A percentile compares a stretch with the other conserved stretches of the same genome.
Evolutionary conservation across 2,888 invertebrate genomes (phyloP).

Genomic region (Scaptomyza tumidula): DNA sequence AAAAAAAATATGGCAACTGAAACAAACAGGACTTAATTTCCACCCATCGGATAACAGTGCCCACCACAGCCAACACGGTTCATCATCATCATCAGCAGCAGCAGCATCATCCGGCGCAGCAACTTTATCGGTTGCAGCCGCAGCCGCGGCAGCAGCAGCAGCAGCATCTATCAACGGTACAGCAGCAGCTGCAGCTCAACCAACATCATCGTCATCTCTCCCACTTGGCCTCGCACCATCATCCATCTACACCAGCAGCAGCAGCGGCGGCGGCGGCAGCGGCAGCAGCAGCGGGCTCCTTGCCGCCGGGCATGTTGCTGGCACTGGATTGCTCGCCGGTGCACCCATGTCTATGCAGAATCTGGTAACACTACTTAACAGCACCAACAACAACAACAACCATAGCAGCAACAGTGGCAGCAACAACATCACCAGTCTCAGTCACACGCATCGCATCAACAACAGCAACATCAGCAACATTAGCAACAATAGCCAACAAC

Average conservation of each 20-base stretch:
- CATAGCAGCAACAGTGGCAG: conserved; percentile 82
- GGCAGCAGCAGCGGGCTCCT: conserved; percentile 52
- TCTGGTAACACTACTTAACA: conserved; percentile 88
- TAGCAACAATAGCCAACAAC: conserved; percentile 52
- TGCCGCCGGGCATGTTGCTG: conserved; percentile 83
- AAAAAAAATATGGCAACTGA: conserved; percentile 78
- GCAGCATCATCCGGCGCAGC: conserved; percentile 72
- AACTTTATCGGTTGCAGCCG: conserved; percentile 83
- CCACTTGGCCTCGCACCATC: conserved; percentile 68
- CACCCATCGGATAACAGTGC: conserved; percentile 85
- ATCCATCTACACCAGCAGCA: conserved; percentile 40
- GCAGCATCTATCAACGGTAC: conserved; percentile 74
- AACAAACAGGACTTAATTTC: conserved; percentile 85
- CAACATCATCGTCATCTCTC: conserved; percentile 64
- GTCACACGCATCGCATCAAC: conserved; percentile 58
- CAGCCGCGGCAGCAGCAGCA: conserved; percentile 80
- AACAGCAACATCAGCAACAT: conserved; percentile 51
- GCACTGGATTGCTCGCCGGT: conserved; percentile 84
- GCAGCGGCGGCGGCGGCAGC: conserved; percentile 46
- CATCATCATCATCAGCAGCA: conserved; percentile 79
- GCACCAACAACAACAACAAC: conserved; percentile 56
- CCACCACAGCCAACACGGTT: conserved; percentile 75
- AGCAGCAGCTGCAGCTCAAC: conserved; percentile 66
- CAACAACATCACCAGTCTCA: conserved; percentile 51
- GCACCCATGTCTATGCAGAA: conserved; percentile 94